Percentiles rank a stretch among this genome's conserved stretches.
Evolutionary conservation across 2,888 invertebrate species (phyloP).

Genomic region (Marasmarcha lunaedactyla): DNA sequence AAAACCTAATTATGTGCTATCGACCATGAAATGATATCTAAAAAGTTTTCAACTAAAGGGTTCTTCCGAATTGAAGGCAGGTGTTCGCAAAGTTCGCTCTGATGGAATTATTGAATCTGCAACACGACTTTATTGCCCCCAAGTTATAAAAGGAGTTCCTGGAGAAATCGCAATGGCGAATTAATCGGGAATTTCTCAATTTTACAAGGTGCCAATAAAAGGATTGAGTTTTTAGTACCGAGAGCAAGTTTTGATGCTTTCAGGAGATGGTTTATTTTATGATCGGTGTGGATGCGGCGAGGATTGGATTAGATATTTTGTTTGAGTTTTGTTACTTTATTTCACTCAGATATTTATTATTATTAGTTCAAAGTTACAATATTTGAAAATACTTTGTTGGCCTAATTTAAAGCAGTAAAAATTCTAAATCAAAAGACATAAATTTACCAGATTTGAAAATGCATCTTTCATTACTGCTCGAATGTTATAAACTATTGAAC

Average conservation of each 20-base stretch:
- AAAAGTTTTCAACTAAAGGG: constrained; percentile 11
- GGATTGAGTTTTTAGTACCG: neutral
- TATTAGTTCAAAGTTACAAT: too few species aligned
- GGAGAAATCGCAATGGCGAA: neutral
- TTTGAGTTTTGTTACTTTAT: too few species aligned
- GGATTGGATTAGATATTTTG: too few species aligned
- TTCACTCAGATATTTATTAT: too few species aligned
- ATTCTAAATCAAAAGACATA: too few species aligned
- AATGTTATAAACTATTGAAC: too few species aligned
- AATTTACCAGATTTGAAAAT: too few species aligned
- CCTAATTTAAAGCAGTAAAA: too few species aligned
- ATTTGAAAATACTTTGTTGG: too few species aligned
- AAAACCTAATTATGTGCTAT: constrained; percentile 12
- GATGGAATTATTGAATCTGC: constrained; percentile 19
- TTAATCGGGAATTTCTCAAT: neutral
- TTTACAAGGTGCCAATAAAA: constrained; percentile 1
- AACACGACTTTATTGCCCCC: constrained; percentile 17
- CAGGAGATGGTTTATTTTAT: neutral
- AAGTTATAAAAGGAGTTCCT: neutral
- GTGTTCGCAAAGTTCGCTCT: constrained; percentile 18
- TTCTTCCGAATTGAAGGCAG: constrained; percentile 16
- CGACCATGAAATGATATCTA: constrained; percentile 14
- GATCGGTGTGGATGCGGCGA: neutral
- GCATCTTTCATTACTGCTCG: too few species aligned
- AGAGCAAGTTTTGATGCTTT: neutral